Base-by-base conservation (phyloP, 1,140 invertebrate species). In the Pogonognathellus flavescens region DNA sequence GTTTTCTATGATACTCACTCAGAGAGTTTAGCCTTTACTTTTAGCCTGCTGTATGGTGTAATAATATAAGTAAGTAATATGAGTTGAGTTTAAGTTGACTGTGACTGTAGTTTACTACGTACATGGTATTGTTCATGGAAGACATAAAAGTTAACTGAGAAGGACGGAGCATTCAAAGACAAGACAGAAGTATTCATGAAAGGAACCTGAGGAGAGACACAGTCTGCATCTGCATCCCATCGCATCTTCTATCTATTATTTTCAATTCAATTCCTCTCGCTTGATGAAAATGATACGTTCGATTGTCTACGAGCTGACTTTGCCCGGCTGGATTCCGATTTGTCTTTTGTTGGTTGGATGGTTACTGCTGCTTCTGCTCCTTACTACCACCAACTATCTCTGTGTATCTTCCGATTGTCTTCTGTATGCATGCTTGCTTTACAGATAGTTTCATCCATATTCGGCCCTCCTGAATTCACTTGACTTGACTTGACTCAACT, bases 221-320 rank as follows among this genome's bases (percentile, higher is more conserved):
- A 81, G 80, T 55, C 52, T 81, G 80, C 80, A 76, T 81, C 50
- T 59, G 59, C 59, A 83, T 83, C 41, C 62, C 82, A 83, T 83
- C 62, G 82, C 25, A 83, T 83, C 82, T 83, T 83, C 52, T 62
- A 84, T 76, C 83, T 53, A 84, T 84, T 84, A 84, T 84, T 66
- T 80, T 80, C 83, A 76, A 84, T 84, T 84, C 55, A 84, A 84
- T 84, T 84, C 62, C 80, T 55, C 80, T 59, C 80, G 84, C 50
- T 83, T 80, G 81, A 86, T 86, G 85, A 83, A 86, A 83, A 86
- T 86, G 85, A 86, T 86, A 86, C 82, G 81, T 83, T 86, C 80
- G 84, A 85, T 85, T 85, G 84, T 85, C 80, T 82, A 66, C 82
- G 18, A 72, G 52, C 20, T 80, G 18, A 60, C 31, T 76, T 81